Evolutionary conservation across 1,140 invertebrate species (phyloP).

Genomic region (Sminthurinus signatus): DNA sequence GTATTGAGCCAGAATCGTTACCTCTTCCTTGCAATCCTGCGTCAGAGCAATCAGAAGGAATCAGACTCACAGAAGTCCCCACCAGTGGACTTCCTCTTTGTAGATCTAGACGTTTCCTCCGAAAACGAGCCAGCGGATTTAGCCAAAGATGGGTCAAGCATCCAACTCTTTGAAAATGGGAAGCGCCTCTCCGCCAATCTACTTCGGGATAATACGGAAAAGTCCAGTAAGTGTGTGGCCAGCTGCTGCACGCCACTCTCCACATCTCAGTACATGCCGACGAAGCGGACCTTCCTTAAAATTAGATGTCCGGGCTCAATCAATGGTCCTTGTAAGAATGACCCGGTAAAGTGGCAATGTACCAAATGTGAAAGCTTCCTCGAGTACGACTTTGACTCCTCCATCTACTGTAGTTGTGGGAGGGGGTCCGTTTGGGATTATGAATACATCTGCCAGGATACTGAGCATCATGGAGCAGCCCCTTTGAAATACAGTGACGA

Average conservation of each 20-base stretch:
- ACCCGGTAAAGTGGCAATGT: constrained; percentile 1
- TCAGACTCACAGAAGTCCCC: too few relatives aligned
- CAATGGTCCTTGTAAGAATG: not conserved
- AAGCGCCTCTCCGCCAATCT: not conserved
- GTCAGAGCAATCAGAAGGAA: too few relatives aligned
- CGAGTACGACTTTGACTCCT: constrained; percentile 16
- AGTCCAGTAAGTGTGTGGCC: not conserved
- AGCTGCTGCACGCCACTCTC: not conserved
- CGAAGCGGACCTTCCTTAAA: not conserved
- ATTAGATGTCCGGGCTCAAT: constrained; percentile 5
- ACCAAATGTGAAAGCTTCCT: not conserved
- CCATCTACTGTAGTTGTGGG: constrained; percentile 17
- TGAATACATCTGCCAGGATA: constrained; percentile 5
- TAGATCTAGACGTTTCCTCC: not conserved
- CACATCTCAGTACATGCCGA: not conserved
- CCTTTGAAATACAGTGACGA: not conserved
- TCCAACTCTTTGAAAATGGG: constrained; percentile 8
- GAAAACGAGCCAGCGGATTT: not conserved
- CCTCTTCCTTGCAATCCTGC: too few relatives aligned
- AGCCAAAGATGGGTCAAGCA: not conserved
- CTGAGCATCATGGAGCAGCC: not conserved
- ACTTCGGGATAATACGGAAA: not conserved
- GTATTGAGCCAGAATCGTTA: too few relatives aligned
- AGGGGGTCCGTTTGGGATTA: not conserved
- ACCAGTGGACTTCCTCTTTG: not conserved